Base-by-base conservation (phyloP, 2,113 vertebrate species). In the Amia ocellicauda region DNA sequence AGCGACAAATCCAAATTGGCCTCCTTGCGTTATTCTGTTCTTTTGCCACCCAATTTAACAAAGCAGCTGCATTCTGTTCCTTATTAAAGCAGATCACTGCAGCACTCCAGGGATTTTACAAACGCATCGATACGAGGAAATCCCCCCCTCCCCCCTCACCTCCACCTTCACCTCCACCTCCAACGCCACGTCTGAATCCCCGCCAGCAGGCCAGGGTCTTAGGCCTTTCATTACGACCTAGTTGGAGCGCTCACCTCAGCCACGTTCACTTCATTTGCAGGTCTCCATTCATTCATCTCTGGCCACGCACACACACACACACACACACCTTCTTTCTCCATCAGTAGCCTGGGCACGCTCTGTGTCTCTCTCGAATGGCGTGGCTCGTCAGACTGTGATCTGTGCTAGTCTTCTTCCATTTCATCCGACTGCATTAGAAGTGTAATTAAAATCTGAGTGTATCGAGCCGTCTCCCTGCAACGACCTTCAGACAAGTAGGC, bases 181-280 rank as follows among this genome's bases (percentile, higher is more conserved):
- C 55, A 45, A 31, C 20, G 49, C 62, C 0, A 17, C 26, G 68
- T 40, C 7, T 14, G 60, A 43, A 64, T 64, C 50, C 45, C 36
- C 11, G 49, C 40, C 27, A 22, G 29, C 72, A 77, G 62, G 36
- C 51, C 74, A 22, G 24, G 51, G 7, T 54, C 20, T 54, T 54
- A 54, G 20, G 51, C 51, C 51, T 16, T 20, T 23, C 51, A 54
- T 54, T 19, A 22, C 51, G 9, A 54, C 51, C 20, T 54, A 54
- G 51, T 24, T 54, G n/a, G n/a, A n/a, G n/a, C n/a, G n/a, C 24
- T 54, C 51, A 54, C 51, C 51, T 54, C 51, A 13, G 51, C 22
- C 24, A 24, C 51, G 24, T 54, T 24, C 8, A 54, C 13, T 54
- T 27, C 51, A 54, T 54, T 19, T 19, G 20, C n/a, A 54, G 51